Evolutionary conservation across 2,888 invertebrate genomes (phyloP), one percentile per base, ranked within the genome.

Genomic region (Ommatoiulus sabulosus): DNA sequence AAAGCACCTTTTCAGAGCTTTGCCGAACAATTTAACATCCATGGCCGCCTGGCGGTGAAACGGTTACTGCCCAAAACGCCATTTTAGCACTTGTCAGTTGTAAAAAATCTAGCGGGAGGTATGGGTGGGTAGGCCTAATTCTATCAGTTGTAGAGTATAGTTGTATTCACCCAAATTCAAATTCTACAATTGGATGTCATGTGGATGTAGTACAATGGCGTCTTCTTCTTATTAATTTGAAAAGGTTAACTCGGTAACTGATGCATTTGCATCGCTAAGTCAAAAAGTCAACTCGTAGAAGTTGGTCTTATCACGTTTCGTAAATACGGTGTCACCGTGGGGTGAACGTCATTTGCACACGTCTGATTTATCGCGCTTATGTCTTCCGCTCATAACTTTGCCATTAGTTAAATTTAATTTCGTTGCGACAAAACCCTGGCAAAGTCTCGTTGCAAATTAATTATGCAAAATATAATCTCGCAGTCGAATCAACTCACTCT

Each of bases 331-430:
- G 57, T 57, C 57, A n/a, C n/a, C n/a, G 12, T n/a, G 57, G 57
- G 57, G 57, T n/a, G 57, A 57, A n/a, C 57, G 57, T n/a, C 57
- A n/a, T 57, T 57, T 57, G 57, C 57, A 57, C 57, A 0, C 57
- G 57, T 57, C n/a, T 57, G 57, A 57, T 57, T 57, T 57, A 57
- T 57, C 57, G n/a, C 57, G n/a, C 57, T n/a, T 57, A 12, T 57
- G 57, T 57, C 57, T 57, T 57, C 57, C 57, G 57, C 57, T 57
- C 57, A 57, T 57, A 57, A 57, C 57, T 57, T 57, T n/a, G 57
- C 57, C 57, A 57, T 57, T 57, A 57, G 57, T 57, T 57, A 57
- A 57, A 57, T 57, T n/a, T 57, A 57, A 57, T 57, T 57, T 57
- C n/a, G 57, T n/a, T 5, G 57, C 1, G 57, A 57, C 57, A 57